Evolutionary conservation across 2,113 vertebrate genomes (phyloP).

Genomic region (Sula dactylatra): DNA sequence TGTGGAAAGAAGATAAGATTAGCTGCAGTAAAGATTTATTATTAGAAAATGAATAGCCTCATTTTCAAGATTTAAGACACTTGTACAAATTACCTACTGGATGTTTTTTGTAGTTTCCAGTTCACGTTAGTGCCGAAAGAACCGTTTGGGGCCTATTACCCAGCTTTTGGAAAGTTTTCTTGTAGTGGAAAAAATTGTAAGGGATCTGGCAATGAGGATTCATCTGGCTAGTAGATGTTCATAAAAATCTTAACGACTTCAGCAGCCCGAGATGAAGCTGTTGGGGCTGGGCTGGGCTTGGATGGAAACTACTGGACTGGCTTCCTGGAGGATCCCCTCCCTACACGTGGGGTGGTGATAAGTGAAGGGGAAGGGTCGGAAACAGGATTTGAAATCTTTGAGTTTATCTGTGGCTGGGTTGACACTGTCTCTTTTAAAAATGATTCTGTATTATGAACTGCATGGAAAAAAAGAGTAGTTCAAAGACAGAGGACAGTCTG

Average conservation of each 20-base stretch:
- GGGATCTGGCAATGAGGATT: conserved; percentile 34
- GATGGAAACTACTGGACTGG: not conserved
- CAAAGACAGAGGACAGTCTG: not conserved
- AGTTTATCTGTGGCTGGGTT: not conserved
- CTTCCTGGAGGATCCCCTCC: not conserved
- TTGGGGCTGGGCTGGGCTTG: not conserved
- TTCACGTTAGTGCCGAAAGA: not conserved
- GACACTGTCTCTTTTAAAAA: not conserved
- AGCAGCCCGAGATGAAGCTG: conserved; percentile 1
- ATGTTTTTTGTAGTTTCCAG: conserved; percentile 1
- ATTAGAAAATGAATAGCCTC: conserved; percentile 41
- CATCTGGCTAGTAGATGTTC: conserved; percentile 39
- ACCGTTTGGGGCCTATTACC: not conserved
- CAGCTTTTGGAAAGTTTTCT: conserved; percentile 44
- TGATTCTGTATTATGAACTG: not conserved
- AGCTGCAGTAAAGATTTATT: conserved; percentile 56
- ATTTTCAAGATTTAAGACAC: conserved; percentile 48
- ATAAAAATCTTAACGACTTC: conserved; percentile 50
- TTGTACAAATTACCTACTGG: conserved; percentile 18
- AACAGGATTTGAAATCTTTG: not conserved
- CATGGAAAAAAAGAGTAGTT: not conserved
- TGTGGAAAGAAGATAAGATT: conserved; percentile 59
- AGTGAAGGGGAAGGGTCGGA: not conserved
- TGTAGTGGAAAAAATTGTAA: conserved; percentile 43
- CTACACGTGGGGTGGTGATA: not conserved